phyloP scores from a whole-genome alignment of 1,140 invertebrate species.

The Drosophila malerkotliana region DNA sequence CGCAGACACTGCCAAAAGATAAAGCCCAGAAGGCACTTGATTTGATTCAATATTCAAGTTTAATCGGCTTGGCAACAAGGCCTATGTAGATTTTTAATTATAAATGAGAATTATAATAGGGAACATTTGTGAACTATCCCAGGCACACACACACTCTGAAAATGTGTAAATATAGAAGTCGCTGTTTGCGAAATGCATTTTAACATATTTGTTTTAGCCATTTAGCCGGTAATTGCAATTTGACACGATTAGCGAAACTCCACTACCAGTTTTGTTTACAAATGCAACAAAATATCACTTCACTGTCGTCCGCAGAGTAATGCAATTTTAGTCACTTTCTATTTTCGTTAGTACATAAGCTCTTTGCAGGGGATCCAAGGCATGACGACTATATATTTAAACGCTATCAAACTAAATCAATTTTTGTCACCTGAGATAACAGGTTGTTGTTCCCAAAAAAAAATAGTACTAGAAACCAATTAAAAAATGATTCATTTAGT shows the following conservation, averaged over 20 bases:
- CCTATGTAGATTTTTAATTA: conserved; percentile 27
- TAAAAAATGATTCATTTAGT: conserved; percentile 21
- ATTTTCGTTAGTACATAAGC: conserved; percentile 13
- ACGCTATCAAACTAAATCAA: conserved; percentile 21
- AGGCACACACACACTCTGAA: conserved; percentile 7
- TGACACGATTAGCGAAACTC: conserved; percentile 8
- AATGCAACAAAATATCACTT: conserved; percentile 4
- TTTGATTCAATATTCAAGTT: conserved; percentile 7
- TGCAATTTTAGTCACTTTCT: conserved; percentile 40
- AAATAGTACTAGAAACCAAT: conserved; percentile 1
- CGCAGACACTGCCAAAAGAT: conserved; percentile 8
- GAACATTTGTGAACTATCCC: conserved; percentile 60
- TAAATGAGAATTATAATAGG: conserved; percentile 28
- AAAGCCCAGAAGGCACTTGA: conserved; percentile 34
- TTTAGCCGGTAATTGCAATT: conserved; percentile 29
- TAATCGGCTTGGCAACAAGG: conserved; percentile 10
- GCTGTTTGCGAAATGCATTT: conserved; percentile 10
- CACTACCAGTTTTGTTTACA: conserved; percentile 7
- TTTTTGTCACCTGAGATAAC: conserved; percentile 10
- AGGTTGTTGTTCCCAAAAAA: neutral
- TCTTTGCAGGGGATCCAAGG: neutral
- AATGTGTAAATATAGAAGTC: neutral
- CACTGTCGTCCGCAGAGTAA: neutral
- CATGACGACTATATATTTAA: conserved; percentile 33
- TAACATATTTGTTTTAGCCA: conserved; percentile 20